These are phyloP conservation scores for Calypte anna DNA, from an alignment of 2,113 vertebrate species.

Conservation along the genomic window DNA sequence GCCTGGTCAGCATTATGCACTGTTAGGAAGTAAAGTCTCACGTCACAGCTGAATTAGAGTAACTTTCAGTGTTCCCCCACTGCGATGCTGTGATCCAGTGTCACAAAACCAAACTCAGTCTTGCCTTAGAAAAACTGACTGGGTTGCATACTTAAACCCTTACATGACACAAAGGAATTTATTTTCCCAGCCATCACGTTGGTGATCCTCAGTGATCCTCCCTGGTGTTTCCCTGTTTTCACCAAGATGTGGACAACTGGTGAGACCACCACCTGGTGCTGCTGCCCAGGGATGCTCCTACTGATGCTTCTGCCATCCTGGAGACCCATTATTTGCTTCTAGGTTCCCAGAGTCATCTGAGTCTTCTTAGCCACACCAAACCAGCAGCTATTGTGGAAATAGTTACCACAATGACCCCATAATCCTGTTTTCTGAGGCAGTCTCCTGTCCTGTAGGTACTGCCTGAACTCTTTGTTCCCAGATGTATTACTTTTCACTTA, in stretches of 20 bases:
- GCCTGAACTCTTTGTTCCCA: constrained; percentile 52
- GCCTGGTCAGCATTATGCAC: background rate
- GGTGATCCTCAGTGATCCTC: background rate
- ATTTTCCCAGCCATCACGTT: background rate
- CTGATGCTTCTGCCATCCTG: fast-evolving
- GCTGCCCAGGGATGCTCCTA: background rate
- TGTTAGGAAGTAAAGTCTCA: background rate
- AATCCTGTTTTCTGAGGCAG: constrained; percentile 47
- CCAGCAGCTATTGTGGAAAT: background rate
- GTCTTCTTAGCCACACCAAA: background rate
- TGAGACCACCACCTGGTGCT: background rate
- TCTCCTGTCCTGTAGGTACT: constrained; percentile 36
- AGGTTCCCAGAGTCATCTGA: background rate
- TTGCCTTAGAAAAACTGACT: background rate
- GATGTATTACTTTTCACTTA: constrained; percentile 67
- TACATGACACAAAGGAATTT: background rate
- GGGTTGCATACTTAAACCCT: background rate
- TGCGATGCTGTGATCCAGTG: background rate
- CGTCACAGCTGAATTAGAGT: background rate
- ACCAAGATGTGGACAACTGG: fast-evolving
- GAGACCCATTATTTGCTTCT: background rate
- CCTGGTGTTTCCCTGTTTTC: background rate
- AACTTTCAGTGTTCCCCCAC: background rate
- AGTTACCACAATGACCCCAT: background rate
- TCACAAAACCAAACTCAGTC: background rate